Base-by-base conservation (phyloP, 2,888 invertebrate species). In the Sisyra terminalis region DNA sequence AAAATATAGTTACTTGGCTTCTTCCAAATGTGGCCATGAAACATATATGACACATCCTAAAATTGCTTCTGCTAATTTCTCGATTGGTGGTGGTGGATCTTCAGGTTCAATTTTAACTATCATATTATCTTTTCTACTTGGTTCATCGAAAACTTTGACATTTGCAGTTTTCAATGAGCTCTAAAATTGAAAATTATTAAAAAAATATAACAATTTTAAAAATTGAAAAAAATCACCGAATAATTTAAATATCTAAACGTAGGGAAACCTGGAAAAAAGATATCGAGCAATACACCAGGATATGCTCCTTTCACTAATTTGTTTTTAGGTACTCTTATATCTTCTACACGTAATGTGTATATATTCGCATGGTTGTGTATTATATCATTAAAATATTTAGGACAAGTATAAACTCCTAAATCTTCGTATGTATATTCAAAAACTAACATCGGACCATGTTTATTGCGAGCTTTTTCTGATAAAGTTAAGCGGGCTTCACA, bases 1-100 rank as follows among this genome's bases (percentile, higher is more conserved):
- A 37, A 16, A 29, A 39, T 39, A n/a, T n/a, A 63, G 71, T 64
- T 60, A 78, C 75, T 72, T 75, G 11, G 87, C 88, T 60, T 86
- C 84, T n/a, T 74, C 69, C 42, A 97, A 70, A 65, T 94, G 89
- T 0, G 97, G 97, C 94, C 94, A 97, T 4, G 78, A 77, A 3
- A 89, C 85, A 66, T 77, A 85, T 2, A 93, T 71, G 36, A 69
- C 65, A 56, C 78, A 75, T 1, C 84, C 86, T 9, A 94, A 58
- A 30, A 82, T 58, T 34, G 78, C 67, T 6, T 65, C 56, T 0
- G 82, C 80, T 1, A 79, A 58, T 3, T 64, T 57, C 31, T 70
- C 62, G 46, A 72, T 48, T 49, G 65, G 58, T 44, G 69, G 60
- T 44, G 69, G 60, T 30, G 51, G 53, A 1, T 62, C 51, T 0